Evolutionary conservation across 2,113 vertebrate species (phyloP), one percentile per base, ranked within the genome.

Genomic region (Ammodytes marinus): DNA sequence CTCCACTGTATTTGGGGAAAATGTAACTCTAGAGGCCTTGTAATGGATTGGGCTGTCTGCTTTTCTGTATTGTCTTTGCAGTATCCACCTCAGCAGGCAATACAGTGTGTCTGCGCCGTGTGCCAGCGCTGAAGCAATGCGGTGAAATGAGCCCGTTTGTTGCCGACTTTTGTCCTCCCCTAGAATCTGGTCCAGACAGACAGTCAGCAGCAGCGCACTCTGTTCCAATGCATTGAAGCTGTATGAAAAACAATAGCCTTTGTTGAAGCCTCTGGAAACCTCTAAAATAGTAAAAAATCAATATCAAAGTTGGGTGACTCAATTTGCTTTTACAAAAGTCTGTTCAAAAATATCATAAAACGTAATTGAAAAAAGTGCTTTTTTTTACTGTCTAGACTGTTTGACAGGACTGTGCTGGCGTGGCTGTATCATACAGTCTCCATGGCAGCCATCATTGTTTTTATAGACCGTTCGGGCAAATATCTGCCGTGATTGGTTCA

Each of bases 1-100:
- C 82, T 77, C 53, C 79, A 2, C 72, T 91, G 50, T 74, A 84
- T 88, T 80, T 69, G 67, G 92, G 85, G 67, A 87, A 90, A 90
- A 82, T 77, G 84, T 82, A 88, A 94, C 92, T 87, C 86, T 71
- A 64, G 78, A 88, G 57, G 69, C 67, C 79, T 67, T 77, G 82
- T 94, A 93, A 89, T 89, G 89, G 91, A 92, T 90, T 88, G 86
- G 57, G 69, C 78, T 89, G 79, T 91, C 88, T 74, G 4, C 68
- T 65, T 67, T 77, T 78, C 60, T 73, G 67, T 78, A 78, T 80
- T 87, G 79, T 85, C 74, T 86, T 88, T 87, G 86, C 80, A 88
- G 84, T 87, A 87, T 92, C 82, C 85, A 75, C 80, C 83, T 74
- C 68, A 82, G 78, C 60, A 66, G 88, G 86, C 80, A 63, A 47